Conservation (phyloP, 2,113 vertebrate genomes). For the Felis catus region DNA sequence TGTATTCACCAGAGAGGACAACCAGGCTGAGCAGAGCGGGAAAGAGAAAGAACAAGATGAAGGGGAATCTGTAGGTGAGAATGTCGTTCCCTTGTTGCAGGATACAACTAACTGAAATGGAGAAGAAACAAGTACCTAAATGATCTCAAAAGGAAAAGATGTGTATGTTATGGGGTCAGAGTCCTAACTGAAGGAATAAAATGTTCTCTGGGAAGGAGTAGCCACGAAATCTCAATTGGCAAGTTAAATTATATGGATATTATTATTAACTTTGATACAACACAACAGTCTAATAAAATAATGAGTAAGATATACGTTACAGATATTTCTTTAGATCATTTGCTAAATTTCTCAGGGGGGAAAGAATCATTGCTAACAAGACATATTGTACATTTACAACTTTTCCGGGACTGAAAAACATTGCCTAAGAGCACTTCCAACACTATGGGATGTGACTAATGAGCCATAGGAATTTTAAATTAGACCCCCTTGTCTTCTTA, state of each 20-base stretch:
- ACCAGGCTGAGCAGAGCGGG: neutral
- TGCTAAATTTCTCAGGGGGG: neutral
- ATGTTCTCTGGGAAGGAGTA: neutral
- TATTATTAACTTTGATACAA: conserved; percentile 24
- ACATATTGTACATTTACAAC: neutral
- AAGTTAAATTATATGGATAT: neutral
- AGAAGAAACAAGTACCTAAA: neutral
- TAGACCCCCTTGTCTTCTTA: conserved; percentile 41
- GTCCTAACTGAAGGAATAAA: neutral
- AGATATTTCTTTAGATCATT: neutral
- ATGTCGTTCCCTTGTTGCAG: neutral
- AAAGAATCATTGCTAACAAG: conserved; percentile 28
- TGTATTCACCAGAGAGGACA: neutral
- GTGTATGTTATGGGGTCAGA: neutral
- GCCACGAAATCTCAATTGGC: neutral
- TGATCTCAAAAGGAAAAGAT: neutral
- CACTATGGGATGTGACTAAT: conserved; percentile 33
- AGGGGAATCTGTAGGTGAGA: neutral
- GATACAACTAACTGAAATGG: neutral
- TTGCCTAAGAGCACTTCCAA: conserved; percentile 27
- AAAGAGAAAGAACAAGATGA: neutral
- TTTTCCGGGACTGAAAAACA: conserved; percentile 19
- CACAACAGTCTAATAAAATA: neutral
- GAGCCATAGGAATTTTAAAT: conserved; percentile 62
- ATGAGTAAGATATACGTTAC: neutral